These are phyloP conservation scores for Lissonota sp. DNA, from an alignment of 2,888 invertebrate genomes.

Conservation along the genomic window DNA sequence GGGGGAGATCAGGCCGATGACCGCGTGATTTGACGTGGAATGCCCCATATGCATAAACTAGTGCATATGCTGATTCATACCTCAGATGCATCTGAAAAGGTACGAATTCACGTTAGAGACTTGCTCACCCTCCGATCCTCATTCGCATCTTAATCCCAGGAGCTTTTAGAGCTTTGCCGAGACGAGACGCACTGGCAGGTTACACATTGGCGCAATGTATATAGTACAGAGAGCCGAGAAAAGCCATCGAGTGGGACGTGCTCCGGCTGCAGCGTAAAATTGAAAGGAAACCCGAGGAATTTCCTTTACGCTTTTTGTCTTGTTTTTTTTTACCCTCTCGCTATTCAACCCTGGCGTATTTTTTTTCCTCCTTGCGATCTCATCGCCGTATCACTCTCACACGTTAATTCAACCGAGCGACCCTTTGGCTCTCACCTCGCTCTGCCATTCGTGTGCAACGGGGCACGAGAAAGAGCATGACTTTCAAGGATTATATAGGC, in stretches of 20 bases:
- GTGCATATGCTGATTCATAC: conserved; percentile 17
- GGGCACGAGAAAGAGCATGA: too few species aligned
- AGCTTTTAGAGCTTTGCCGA: conserved; percentile 48
- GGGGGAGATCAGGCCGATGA: too few species aligned
- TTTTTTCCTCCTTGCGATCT: too few species aligned
- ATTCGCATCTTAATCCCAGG: not conserved
- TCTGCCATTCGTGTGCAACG: too few species aligned
- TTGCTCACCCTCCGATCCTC: not conserved
- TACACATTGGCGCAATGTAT: conserved; percentile 34
- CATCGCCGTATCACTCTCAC: too few species aligned
- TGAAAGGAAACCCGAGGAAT: conserved; percentile 69
- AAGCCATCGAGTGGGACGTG: conserved; percentile 42
- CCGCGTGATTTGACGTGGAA: too few species aligned
- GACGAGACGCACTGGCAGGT: conserved; percentile 43
- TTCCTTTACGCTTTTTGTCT: conserved; percentile 41
- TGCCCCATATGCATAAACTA: conserved; percentile 20
- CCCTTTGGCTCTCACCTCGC: too few species aligned
- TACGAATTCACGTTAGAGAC: conserved; percentile 25
- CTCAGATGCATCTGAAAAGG: conserved; percentile 12
- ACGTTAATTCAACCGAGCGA: too few species aligned
- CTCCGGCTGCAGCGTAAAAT: conserved; percentile 67
- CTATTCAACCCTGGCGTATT: too few species aligned
- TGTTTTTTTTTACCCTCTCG: conserved; percentile 37
- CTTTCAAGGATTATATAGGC: too few species aligned
- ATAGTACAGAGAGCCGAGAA: conserved; percentile 24